Conservation (phyloP, 2,797 vertebrate species). For the Chelonia mydas region DNA sequence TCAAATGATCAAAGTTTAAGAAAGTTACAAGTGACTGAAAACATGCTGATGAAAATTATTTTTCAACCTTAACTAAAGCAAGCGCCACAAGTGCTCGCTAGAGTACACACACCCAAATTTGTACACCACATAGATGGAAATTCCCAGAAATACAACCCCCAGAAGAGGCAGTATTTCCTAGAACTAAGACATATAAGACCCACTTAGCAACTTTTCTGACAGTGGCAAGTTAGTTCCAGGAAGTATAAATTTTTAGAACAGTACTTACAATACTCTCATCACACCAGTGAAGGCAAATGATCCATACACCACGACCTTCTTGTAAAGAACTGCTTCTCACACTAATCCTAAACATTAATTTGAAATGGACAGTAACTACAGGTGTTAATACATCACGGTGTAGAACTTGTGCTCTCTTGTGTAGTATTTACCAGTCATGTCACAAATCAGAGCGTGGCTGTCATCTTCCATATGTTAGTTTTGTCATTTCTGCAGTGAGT, state of each 20-base stretch:
- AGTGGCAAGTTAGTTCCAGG: neutral
- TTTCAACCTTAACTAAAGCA: neutral
- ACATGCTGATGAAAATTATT: neutral
- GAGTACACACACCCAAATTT: neutral
- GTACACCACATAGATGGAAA: neutral
- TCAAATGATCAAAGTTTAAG: neutral
- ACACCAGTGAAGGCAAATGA: neutral
- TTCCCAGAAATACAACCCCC: conserved; percentile 5
- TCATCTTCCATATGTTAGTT: neutral
- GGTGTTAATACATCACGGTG: neutral
- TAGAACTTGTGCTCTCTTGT: neutral
- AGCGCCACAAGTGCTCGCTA: neutral
- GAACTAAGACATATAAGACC: conserved; percentile 33
- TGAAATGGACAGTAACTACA: neutral
- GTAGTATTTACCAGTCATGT: neutral
- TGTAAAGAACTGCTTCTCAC: neutral
- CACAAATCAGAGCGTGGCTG: neutral
- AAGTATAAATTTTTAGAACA: conserved; percentile 14
- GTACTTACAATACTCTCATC: neutral
- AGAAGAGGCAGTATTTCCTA: neutral
- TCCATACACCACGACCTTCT: neutral
- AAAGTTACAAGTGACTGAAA: neutral
- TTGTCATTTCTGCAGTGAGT: neutral
- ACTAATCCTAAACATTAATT: neutral
- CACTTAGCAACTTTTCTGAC: conserved; percentile 13